Evolutionary conservation across 2,797 vertebrate species (phyloP).

Genomic region (Cynodonichthys magdalenae): DNA sequence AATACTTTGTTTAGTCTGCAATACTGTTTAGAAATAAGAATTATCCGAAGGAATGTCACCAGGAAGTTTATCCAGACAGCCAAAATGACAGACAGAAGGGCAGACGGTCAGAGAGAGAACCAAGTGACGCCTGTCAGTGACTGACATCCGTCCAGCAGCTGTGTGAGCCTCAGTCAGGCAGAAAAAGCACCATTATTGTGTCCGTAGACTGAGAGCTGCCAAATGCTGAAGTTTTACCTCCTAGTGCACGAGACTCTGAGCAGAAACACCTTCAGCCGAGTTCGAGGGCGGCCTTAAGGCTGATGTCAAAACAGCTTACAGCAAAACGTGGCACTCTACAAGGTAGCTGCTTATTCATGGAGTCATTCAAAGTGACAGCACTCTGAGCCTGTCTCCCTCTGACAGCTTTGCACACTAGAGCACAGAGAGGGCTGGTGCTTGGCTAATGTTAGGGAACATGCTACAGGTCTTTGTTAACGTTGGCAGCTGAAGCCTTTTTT

Average conservation of each 20-base stretch:
- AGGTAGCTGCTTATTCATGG: slow-evolving; percentile 61
- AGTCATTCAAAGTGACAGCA: slow-evolving; percentile 79
- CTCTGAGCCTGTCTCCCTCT: slow-evolving; percentile 48
- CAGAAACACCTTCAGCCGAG: slow-evolving; percentile 64
- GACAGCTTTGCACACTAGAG: slow-evolving; percentile 36
- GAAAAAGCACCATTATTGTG: slow-evolving; percentile 58
- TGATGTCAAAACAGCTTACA: slow-evolving; percentile 81
- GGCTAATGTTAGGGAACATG: slow-evolving; percentile 49
- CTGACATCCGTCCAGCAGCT: slow-evolving; percentile 51
- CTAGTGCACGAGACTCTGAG: slow-evolving; percentile 49
- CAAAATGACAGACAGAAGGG: neutral
- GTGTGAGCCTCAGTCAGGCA: slow-evolving; percentile 28
- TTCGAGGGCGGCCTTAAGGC: slow-evolving; percentile 74
- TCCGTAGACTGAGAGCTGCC: slow-evolving; percentile 58
- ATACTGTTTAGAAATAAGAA: neutral
- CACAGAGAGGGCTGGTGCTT: slow-evolving; percentile 40
- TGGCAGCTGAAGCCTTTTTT: slow-evolving; percentile 56
- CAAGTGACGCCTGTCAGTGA: slow-evolving; percentile 39
- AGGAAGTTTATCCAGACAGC: slow-evolving; percentile 14
- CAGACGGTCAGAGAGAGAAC: slow-evolving; percentile 43
- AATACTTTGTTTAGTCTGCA: too few species aligned
- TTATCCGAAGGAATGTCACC: neutral
- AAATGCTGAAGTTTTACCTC: slow-evolving; percentile 42
- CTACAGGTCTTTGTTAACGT: slow-evolving; percentile 63
- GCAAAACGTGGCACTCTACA: slow-evolving; percentile 62